phyloP scores from a whole-genome alignment of 1,140 invertebrate genomes.

The Octopus bimaculoides region DNA sequence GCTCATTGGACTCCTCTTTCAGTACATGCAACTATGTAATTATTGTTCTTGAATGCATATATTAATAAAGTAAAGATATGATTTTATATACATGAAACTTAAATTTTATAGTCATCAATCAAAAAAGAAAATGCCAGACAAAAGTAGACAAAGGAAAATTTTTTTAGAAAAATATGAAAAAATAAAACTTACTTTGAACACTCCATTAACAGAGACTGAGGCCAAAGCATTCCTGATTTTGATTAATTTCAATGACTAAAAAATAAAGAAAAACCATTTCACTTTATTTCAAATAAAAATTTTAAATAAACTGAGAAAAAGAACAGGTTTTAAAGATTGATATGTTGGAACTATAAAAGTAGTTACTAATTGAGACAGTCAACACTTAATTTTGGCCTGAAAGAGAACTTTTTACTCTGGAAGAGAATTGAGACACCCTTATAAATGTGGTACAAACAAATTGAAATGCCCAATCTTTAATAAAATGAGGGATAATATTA shows the following conservation, averaged over 20 bases:
- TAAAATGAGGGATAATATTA: too few relatives aligned
- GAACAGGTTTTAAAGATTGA: background rate
- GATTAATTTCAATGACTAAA: background rate
- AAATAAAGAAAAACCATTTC: background rate
- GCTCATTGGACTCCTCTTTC: too few relatives aligned
- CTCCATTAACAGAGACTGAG: background rate
- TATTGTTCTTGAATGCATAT: too few relatives aligned
- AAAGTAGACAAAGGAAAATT: background rate
- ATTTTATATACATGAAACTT: too few relatives aligned
- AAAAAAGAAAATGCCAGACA: background rate
- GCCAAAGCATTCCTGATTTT: background rate
- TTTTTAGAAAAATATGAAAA: background rate
- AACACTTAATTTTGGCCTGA: background rate
- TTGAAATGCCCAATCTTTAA: too few relatives aligned
- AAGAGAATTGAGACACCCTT: background rate
- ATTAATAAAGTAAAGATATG: too few relatives aligned
- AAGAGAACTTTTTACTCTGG: background rate
- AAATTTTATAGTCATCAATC: too few relatives aligned
- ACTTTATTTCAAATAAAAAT: background rate
- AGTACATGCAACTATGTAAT: too few relatives aligned
- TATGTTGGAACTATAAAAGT: background rate
- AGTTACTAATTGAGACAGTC: background rate
- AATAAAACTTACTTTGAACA: background rate
- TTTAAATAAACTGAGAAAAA: background rate
- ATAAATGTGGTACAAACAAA: background rate